A percentile compares a stretch with the other conserved stretches of the same genome.
Evolutionary conservation across 1,140 invertebrate genomes (phyloP).

Genomic region (Reticulitermes speratus): DNA sequence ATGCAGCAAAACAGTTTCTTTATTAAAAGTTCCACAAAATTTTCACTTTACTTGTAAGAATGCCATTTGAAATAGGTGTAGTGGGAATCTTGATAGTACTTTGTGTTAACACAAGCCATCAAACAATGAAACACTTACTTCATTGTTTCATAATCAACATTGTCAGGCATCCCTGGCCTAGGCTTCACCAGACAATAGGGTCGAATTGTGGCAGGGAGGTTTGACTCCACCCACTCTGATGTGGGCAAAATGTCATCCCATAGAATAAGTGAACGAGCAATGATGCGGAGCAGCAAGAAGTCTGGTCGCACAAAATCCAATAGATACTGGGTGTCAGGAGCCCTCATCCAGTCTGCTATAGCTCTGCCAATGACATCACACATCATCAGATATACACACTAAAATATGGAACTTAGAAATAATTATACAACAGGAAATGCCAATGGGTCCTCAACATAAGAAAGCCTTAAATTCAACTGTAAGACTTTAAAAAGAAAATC

Average conservation of each 20-base stretch:
- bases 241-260: conserved; percentile 84
- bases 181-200: conserved; percentile 71
- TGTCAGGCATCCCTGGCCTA: conserved; percentile 53
- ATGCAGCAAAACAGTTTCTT: conserved; percentile 22
- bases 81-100: too few species aligned
- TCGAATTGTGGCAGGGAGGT: conserved; percentile 74
- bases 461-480: too few species aligned
- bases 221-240: conserved; percentile 79
- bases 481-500: too few species aligned
- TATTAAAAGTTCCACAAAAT: too few species aligned
- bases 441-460: background rate
- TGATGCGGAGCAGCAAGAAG: conserved; percentile 80
- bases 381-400: background rate
- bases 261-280: conserved; percentile 78
- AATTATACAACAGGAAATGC: background rate
- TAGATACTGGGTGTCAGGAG: conserved; percentile 86
- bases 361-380: conserved; percentile 53
- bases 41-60: too few species aligned
- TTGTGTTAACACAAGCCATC: background rate
- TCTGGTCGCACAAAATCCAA: conserved; percentile 93
- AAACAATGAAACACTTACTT: conserved; percentile 61
- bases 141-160: conserved; percentile 92
- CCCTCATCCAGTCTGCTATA: conserved; percentile 90
- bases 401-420: background rate
- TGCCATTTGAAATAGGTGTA: too few species aligned